Base-by-base conservation (phyloP, 2,797 vertebrate genomes). In the Lepus oiostolus region DNA sequence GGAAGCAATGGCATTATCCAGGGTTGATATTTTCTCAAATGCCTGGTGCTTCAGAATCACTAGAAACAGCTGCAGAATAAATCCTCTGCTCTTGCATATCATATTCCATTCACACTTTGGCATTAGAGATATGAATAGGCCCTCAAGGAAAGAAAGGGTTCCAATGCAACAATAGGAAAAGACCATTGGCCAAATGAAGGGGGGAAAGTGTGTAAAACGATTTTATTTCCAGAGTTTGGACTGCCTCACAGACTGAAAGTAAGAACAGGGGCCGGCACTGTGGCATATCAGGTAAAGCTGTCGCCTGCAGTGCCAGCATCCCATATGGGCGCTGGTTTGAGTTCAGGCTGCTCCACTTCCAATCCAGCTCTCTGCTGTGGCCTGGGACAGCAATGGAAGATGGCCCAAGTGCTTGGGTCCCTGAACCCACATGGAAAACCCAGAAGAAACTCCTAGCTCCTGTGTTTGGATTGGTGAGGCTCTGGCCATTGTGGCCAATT, bases 81-180 rank as follows among this genome's bases (percentile, higher is more conserved):
- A 54, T 17, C 10, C 26, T 17, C 1, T 85, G 42, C 19, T 54
- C 74, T 77, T 70, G 47, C 52, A 90, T 94, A 76, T 94, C 95
- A 88, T 80, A 93, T 74, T 42, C 35, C 79, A 94, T 93, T 90
- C 85, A 71, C 13, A 50, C 9, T 91, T 93, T 80, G 52, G 38
- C 35, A 86, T 94, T 80, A 95, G 80, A 76, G 4, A 68, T 63
- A 79, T 74, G 65, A 93, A 90, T 85, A 70, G 21, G 26, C 32
- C 30, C 50, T 94, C 74, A 93, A 94, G 62, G 52, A 92, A 94
- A 95, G 19, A 94, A 92, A 94, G 30, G n/a, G 83, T 83, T 96
- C 10, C 28, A 76, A 6, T 92, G 90, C 24, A 88, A 84, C 47
- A 92, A 70, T 62, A 93, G 38, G 67, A 90, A 67, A 5, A 71